Percentiles rank a stretch among this genome's conserved stretches.
Evolutionary conservation across 1,140 invertebrate species (phyloP).

Genomic region (Drosophila nasuta): DNA sequence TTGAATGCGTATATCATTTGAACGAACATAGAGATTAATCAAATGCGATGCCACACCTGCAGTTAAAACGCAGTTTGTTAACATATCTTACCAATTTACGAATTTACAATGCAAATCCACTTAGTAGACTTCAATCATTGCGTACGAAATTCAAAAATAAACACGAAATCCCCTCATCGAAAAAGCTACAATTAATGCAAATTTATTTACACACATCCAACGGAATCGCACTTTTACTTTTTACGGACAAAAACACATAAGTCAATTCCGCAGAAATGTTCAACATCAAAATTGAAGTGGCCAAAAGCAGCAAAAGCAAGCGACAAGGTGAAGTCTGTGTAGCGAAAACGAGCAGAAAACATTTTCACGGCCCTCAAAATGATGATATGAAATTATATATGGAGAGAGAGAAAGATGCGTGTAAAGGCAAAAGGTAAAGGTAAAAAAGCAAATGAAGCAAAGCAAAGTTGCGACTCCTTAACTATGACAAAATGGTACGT

Average conservation of each 20-base stretch:
- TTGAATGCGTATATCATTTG: neutral
- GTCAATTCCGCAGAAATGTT: conserved; percentile 54
- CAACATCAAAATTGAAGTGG: conserved; percentile 64
- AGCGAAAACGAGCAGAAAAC: conserved; percentile 27
- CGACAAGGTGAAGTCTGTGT: neutral
- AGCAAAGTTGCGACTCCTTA: conserved; percentile 49
- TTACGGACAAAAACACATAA: conserved; percentile 47
- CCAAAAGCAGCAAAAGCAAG: conserved; percentile 44
- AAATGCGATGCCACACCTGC: conserved; percentile 18
- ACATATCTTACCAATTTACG: conserved; percentile 24
- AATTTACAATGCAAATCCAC: conserved; percentile 15
- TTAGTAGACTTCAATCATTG: neutral
- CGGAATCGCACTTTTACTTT: conserved; percentile 69
- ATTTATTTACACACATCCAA: conserved; percentile 22
- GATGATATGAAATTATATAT: neutral
- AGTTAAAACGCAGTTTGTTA: conserved; percentile 33
- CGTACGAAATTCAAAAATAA: neutral
- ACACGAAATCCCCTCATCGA: neutral
- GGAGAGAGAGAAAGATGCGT: no score
- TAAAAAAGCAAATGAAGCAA: conserved; percentile 25
- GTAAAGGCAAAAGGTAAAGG: neutral
- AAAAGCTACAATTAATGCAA: conserved; percentile 42
- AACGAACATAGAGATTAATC: conserved; percentile 24
- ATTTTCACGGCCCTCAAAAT: conserved; percentile 67
- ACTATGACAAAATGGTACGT: conserved; percentile 71